Evolutionary conservation across 2,113 vertebrate species (phyloP).

Genomic region (Excalfactoria chinensis): DNA sequence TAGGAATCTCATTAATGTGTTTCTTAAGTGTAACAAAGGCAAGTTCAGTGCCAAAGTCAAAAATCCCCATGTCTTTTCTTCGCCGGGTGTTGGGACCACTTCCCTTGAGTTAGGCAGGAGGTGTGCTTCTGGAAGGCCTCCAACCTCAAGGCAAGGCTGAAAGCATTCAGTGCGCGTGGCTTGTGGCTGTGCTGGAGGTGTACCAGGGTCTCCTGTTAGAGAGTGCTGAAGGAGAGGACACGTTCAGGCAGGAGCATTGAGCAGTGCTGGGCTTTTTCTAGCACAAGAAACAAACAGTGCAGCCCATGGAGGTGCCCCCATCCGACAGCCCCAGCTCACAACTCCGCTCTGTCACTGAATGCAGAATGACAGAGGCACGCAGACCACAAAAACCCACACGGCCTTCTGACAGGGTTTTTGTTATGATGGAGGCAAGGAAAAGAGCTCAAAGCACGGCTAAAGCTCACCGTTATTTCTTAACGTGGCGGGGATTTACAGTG

Average conservation of each 20-base stretch:
- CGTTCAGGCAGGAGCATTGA: background rate
- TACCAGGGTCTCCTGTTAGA: background rate
- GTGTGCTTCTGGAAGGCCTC: background rate
- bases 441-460: background rate
- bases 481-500: constrained; percentile 7
- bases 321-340: rapidly evolving
- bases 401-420: background rate
- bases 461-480: background rate
- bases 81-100: background rate
- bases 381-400: background rate
- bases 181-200: background rate
- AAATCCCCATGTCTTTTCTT: background rate
- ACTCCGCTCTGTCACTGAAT: background rate
- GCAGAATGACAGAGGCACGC: background rate
- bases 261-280: background rate
- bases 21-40: background rate
- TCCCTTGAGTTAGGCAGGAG: background rate
- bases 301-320: background rate
- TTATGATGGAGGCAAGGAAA: background rate
- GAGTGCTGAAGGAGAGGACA: background rate
- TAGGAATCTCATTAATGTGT: background rate
- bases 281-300: background rate
- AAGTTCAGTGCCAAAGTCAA: background rate
- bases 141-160: background rate
- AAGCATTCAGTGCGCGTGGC: background rate